These are phyloP conservation scores for Helicolenus hilgendorfi DNA, from an alignment of 2,797 vertebrate species.

Conservation along the genomic window DNA sequence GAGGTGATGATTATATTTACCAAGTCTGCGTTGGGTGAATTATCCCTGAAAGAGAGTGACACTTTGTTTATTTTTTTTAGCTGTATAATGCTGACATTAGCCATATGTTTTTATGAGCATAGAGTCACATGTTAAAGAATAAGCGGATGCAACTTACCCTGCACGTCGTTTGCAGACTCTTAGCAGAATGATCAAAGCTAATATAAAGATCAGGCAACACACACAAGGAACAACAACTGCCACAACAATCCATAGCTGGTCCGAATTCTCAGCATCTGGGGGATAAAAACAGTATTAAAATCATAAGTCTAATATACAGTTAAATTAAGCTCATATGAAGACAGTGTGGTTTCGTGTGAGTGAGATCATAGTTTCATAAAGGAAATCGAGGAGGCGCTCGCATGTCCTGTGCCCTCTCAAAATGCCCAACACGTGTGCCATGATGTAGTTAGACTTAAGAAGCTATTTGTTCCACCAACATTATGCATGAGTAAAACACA, in stretches of 20 bases:
- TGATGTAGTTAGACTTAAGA: not conserved
- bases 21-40: not conserved
- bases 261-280: not conserved
- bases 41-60: conserved; percentile 26
- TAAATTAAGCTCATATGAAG: not conserved
- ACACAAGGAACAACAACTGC: not conserved
- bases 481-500: not conserved
- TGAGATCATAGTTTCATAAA: not conserved
- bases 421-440: not conserved
- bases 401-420: not conserved
- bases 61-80: not conserved
- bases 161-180: not conserved
- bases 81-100: not conserved
- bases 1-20: conserved; percentile 38
- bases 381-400: not conserved
- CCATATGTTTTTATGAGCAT: not conserved
- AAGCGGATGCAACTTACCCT: conserved; percentile 32
- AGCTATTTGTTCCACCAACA: not conserved
- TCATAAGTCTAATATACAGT: not conserved
- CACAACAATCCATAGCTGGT: accelerated
- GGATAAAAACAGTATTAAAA: not conserved
- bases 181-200: not conserved
- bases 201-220: conserved; percentile 36
- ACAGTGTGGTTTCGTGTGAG: not conserved
- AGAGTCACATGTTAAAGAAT: not conserved